These are phyloP conservation scores for Augiades crinisus DNA, from an alignment of 2,888 invertebrate genomes.

Conservation along the genomic window DNA sequence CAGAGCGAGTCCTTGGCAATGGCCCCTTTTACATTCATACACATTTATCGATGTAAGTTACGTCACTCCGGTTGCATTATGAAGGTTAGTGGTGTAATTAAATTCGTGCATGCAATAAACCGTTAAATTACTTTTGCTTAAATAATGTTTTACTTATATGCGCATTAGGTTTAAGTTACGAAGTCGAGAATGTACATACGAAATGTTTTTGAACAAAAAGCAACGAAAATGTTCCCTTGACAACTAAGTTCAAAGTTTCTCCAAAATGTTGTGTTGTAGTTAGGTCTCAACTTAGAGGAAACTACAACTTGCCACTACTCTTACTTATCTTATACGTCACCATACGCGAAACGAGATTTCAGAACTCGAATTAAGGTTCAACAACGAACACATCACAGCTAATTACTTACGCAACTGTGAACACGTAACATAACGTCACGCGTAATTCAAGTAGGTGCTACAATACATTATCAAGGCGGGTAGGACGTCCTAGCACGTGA, in stretches of 20 bases:
- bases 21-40: constrained; percentile 66
- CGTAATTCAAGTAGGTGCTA: constrained; percentile 16
- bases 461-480: constrained; percentile 25
- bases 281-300: not conserved
- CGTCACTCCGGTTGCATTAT: constrained; percentile 60
- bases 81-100: constrained; percentile 48
- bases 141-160: constrained; percentile 3
- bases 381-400: not conserved
- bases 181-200: not conserved
- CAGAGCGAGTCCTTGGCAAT: constrained; percentile 68
- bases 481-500: constrained; percentile 29
- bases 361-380: not conserved
- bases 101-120: constrained; percentile 38
- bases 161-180: not conserved
- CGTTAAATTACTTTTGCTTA: constrained; percentile 21
- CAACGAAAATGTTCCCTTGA: not conserved
- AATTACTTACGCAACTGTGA: constrained; percentile 8
- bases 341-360: not conserved
- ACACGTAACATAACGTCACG: constrained; percentile 5
- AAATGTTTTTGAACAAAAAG: not conserved
- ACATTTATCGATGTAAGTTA: constrained; percentile 60
- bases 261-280: not conserved
- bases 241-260: not conserved
- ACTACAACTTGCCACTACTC: not conserved
- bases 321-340: not conserved